Conservation (phyloP, 2,797 vertebrate species). For the Pogoniulus pusillus region DNA sequence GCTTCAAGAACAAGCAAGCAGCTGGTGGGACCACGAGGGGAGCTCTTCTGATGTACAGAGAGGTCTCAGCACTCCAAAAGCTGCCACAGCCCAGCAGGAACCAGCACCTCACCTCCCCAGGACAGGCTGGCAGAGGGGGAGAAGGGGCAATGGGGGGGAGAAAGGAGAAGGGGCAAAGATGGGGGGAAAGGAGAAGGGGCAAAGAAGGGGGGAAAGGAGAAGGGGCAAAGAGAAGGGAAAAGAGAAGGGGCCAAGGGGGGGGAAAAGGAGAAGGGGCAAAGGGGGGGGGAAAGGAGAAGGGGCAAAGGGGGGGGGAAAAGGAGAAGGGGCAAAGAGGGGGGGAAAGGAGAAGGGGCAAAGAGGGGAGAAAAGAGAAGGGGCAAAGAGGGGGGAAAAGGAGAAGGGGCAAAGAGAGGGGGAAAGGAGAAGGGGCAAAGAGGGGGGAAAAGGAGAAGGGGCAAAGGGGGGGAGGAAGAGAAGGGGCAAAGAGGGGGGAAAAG, state of each 20-base stretch:
- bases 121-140: background rate
- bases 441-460: background rate
- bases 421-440: background rate
- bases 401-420: background rate
- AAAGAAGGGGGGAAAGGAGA: no score
- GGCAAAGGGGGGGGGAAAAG: background rate
- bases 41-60: background rate
- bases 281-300: no score
- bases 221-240: no score
- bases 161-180: no score
- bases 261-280: background rate
- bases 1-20: background rate
- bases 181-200: no score
- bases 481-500: no score
- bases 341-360: background rate
- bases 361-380: background rate
- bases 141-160: background rate
- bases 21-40: rapidly evolving
- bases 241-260: no score
- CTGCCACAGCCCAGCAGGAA: background rate
- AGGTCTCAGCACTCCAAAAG: background rate
- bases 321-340: background rate
- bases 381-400: no score
- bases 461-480: background rate
- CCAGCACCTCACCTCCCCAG: background rate